Evolutionary conservation across 2,888 invertebrate genomes (phyloP).

Genomic region (Drosophila paracracens): DNA sequence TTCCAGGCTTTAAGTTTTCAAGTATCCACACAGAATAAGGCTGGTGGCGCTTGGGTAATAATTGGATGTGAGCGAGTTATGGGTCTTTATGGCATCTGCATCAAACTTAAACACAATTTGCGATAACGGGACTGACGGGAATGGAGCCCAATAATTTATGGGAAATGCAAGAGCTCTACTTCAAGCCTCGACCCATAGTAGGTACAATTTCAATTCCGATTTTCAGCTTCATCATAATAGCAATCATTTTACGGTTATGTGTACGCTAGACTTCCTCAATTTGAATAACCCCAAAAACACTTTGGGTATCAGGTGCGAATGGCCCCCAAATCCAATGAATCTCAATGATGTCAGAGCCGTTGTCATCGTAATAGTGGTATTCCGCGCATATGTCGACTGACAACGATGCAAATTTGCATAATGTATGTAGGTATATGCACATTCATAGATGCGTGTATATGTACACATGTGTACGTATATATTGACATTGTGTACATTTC

Average conservation of each 20-base stretch:
- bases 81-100: neutral
- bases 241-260: slow-evolving; percentile 64
- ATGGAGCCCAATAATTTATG: slow-evolving; percentile 11
- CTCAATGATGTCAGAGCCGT: slow-evolving; percentile 72
- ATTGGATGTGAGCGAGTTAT: neutral
- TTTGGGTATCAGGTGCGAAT: slow-evolving; percentile 74
- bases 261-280: slow-evolving; percentile 35
- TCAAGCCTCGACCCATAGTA: too few relatives aligned
- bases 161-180: neutral
- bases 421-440: neutral
- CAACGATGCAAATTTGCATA: slow-evolving; percentile 62
- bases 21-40: neutral
- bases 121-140: neutral
- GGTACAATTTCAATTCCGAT: slow-evolving; percentile 9
- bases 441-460: neutral
- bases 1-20: neutral
- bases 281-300: slow-evolving; percentile 62
- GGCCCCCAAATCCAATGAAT: slow-evolving; percentile 79
- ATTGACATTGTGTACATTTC: slow-evolving; percentile 15
- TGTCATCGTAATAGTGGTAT: slow-evolving; percentile 41
- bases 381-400: slow-evolving; percentile 15
- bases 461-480: neutral
- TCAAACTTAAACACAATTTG: slow-evolving; percentile 7
- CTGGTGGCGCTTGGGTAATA: neutral
- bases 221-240: slow-evolving; percentile 12